These are phyloP conservation scores for Drosophila emarginata DNA, from an alignment of 2,888 invertebrate species.

Conservation along the genomic window DNA sequence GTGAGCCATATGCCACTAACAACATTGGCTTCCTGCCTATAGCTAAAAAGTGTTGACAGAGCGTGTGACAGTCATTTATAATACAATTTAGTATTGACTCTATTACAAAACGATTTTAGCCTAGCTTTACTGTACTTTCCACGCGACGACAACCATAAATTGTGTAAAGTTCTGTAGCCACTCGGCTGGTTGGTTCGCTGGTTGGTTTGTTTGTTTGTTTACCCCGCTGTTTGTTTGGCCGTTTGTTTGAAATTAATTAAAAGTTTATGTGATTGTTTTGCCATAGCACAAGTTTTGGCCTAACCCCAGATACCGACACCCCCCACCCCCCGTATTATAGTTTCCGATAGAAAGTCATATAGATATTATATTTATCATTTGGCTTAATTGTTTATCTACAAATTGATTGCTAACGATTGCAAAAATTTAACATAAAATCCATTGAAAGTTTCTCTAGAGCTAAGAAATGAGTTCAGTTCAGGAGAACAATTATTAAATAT, in stretches of 20 bases:
- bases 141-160: slow-evolving; percentile 58
- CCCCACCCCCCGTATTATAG: not conserved
- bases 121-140: slow-evolving; percentile 47
- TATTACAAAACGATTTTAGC: slow-evolving; percentile 10
- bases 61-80: slow-evolving; percentile 27
- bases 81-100: not conserved
- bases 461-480: not conserved
- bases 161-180: slow-evolving; percentile 51
- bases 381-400: not conserved
- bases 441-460: not conserved
- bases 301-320: not conserved
- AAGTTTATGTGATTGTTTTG: slow-evolving; percentile 72
- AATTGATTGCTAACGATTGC: not conserved
- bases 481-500: not conserved
- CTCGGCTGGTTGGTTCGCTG: slow-evolving; percentile 30
- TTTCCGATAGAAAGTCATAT: not conserved
- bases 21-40: slow-evolving; percentile 45
- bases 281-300: slow-evolving; percentile 16
- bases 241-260: slow-evolving; percentile 74
- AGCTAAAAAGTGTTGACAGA: slow-evolving; percentile 51
- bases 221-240: slow-evolving; percentile 41
- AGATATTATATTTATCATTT: not conserved
- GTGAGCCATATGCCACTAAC: slow-evolving; percentile 20
- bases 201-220: slow-evolving; percentile 47
- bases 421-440: not conserved